These are phyloP conservation scores for Drosophila novamexicana DNA, from an alignment of 1,140 invertebrate species.

Conservation along the genomic window DNA sequence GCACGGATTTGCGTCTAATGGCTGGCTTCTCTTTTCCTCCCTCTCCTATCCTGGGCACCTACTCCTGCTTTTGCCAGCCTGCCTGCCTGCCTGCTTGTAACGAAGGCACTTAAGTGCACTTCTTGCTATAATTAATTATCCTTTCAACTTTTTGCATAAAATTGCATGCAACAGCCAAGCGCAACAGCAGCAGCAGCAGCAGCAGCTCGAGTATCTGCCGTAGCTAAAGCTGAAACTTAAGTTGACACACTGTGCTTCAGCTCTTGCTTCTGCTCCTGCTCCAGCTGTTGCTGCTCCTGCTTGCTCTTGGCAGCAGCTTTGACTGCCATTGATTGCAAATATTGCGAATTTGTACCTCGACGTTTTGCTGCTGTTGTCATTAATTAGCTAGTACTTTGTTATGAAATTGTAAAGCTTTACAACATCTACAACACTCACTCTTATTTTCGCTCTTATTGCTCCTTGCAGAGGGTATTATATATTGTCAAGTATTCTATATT, in stretches of 20 bases:
- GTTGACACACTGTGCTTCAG: conserved; percentile 36
- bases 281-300: background rate
- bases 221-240: conserved; percentile 40
- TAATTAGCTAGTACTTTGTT: conserved; percentile 30
- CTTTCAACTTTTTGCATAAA: conserved; percentile 83
- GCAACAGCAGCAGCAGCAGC: conserved; percentile 27
- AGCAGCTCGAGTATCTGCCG: conserved; percentile 18
- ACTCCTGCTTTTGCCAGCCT: conserved; percentile 23
- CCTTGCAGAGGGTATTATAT: conserved; percentile 1
- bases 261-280: conserved; percentile 15
- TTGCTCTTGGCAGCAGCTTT: conserved; percentile 28
- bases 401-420: conserved; percentile 27
- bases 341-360: conserved; percentile 50
- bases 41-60: conserved; percentile 22
- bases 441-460: background rate
- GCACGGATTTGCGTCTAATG: conserved; percentile 77
- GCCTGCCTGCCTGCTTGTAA: conserved; percentile 63
- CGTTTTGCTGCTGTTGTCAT: background rate
- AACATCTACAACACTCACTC: conserved; percentile 6
- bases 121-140: conserved; percentile 83
- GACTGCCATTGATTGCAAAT: conserved; percentile 46
- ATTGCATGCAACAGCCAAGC: conserved; percentile 74
- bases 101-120: conserved; percentile 83
- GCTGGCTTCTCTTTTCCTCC: conserved; percentile 23
- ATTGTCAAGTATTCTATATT: background rate